Percentiles rank a stretch among this genome's conserved stretches.
Conservation (phyloP, 2,113 vertebrate genomes). For the Sinocyclocheilus rhinocerous region DNA sequence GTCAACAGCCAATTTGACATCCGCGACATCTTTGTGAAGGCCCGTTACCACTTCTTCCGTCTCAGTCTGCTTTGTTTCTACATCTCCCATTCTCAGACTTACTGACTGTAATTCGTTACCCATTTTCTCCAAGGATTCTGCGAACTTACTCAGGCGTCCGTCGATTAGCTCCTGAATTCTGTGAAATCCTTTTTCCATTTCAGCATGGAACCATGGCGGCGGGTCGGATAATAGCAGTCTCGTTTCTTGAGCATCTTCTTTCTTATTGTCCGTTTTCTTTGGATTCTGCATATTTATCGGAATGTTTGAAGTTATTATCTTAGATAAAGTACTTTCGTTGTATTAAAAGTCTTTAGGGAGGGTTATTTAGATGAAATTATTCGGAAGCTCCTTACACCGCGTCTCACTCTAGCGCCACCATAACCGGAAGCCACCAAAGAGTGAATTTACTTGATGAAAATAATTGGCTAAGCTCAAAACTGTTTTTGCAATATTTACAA, state of each 20-base stretch:
- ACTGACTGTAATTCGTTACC: background rate
- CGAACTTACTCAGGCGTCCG: background rate
- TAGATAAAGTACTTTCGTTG: background rate
- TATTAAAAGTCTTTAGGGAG: background rate
- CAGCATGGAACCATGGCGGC: background rate
- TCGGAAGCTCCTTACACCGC: background rate
- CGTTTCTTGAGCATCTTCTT: background rate
- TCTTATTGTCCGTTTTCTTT: background rate
- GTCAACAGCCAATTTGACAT: background rate
- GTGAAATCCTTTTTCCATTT: background rate
- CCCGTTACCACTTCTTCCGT: background rate
- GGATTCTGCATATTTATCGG: background rate
- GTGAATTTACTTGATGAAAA: background rate
- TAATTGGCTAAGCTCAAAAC: background rate
- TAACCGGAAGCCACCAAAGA: background rate
- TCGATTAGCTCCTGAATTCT: background rate
- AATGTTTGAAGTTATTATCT: background rate
- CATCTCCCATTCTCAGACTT: background rate
- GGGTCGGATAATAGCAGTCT: background rate
- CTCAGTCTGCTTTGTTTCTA: background rate
- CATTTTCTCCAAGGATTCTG: conserved; percentile 7
- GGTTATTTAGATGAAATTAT: background rate
- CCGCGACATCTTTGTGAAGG: background rate
- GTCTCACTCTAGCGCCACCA: background rate
- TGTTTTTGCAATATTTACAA: conserved; percentile 15